Percentiles rank a stretch among this genome's conserved stretches.
phyloP scores from a whole-genome alignment of 1,140 invertebrate genomes.

The Micrasema longulum region DNA sequence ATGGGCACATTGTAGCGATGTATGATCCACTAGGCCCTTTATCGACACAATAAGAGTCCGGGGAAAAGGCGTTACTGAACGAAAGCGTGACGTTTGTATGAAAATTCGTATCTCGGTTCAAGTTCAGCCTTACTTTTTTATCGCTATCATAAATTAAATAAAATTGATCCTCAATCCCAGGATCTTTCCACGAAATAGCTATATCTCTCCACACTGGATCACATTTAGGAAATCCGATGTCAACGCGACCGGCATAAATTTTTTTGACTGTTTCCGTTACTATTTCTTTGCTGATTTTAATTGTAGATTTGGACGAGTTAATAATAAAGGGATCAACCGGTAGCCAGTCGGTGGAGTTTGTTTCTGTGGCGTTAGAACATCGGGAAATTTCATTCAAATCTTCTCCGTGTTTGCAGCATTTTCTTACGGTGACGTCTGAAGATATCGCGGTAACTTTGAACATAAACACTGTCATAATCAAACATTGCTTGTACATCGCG shows the following conservation, averaged over 20 bases:
- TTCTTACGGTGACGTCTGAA: constrained; percentile 39
- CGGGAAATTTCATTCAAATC: neutral
- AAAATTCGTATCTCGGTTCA: constrained; percentile 39
- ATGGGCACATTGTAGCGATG: constrained; percentile 44
- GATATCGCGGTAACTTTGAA: constrained; percentile 9
- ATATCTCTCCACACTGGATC: constrained; percentile 35
- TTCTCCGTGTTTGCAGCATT: constrained; percentile 43
- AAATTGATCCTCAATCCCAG: constrained; percentile 40
- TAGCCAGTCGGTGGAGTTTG: constrained; percentile 42
- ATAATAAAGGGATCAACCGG: constrained; percentile 40
- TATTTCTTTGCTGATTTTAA: constrained; percentile 36
- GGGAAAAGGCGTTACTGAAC: constrained; percentile 37
- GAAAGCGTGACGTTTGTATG: constrained; percentile 43
- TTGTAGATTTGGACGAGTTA: constrained; percentile 39
- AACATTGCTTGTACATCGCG: constrained; percentile 18
- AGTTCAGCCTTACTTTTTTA: constrained; percentile 45
- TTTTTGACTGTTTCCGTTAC: constrained; percentile 35
- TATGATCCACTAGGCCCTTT: constrained; percentile 33
- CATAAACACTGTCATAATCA: constrained; percentile 35
- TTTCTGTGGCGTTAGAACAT: constrained; percentile 22
- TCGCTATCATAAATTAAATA: constrained; percentile 45
- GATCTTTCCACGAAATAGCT: constrained; percentile 39
- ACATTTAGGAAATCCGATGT: constrained; percentile 49
- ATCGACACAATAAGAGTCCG: constrained; percentile 49
- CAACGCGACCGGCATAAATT: constrained; percentile 34